Evolutionary conservation across 2,113 vertebrate genomes (phyloP).

Genomic region (Lichenostomus cassidix): DNA sequence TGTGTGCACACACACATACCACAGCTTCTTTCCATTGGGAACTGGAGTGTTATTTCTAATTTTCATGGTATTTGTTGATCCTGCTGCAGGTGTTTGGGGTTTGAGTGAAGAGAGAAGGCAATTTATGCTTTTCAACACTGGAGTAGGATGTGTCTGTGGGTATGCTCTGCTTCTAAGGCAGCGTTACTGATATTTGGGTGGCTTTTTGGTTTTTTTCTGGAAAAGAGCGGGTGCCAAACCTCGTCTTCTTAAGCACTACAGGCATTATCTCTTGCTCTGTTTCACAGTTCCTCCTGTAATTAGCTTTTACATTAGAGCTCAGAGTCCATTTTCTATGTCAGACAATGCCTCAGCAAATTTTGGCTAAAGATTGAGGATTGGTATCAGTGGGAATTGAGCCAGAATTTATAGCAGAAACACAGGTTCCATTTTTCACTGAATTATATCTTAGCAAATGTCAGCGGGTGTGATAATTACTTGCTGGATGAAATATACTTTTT

Average conservation of each 20-base stretch:
- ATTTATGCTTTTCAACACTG: not conserved
- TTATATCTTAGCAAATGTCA: slow-evolving; percentile 38
- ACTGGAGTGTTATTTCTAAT: not conserved
- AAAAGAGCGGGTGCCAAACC: not conserved
- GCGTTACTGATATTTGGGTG: not conserved
- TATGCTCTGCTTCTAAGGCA: not conserved
- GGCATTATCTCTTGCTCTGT: not conserved
- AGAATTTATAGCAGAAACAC: slow-evolving; percentile 14
- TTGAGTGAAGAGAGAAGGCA: not conserved
- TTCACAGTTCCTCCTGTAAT: not conserved
- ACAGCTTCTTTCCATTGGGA: not conserved
- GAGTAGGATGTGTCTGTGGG: not conserved
- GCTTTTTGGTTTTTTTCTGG: not conserved
- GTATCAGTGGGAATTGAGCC: not conserved
- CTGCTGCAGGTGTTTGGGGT: not conserved
- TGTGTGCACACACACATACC: no score
- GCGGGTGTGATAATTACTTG: slow-evolving; percentile 15
- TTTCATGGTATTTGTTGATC: not conserved
- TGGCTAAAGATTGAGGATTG: not conserved
- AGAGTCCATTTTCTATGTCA: not conserved
- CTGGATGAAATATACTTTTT: slow-evolving; percentile 17
- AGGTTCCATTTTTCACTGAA: slow-evolving; percentile 23
- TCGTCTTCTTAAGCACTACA: not conserved
- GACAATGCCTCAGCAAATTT: slow-evolving; percentile 18
- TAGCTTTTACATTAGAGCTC: not conserved